Evolutionary conservation across 2,113 vertebrate species (phyloP).

Genomic region (Barnardius zonarius): DNA sequence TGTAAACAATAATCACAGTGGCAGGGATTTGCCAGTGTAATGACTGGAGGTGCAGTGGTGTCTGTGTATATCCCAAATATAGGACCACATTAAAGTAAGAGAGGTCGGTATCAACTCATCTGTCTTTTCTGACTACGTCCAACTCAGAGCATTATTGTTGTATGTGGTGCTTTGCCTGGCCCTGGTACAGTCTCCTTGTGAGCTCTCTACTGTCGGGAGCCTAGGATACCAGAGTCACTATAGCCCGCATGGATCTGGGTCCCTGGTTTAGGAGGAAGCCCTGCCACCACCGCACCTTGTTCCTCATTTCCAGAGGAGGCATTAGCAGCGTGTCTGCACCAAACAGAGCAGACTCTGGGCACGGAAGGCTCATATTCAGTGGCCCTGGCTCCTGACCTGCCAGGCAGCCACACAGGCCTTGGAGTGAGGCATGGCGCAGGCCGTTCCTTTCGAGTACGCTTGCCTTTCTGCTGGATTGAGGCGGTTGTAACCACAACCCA

Average conservation of each 20-base stretch:
- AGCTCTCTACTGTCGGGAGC: background rate
- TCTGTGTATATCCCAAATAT: rapidly evolving
- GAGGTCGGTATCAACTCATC: too few species aligned
- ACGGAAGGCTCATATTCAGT: rapidly evolving
- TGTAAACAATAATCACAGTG: background rate
- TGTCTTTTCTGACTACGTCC: background rate
- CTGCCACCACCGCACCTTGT: too few species aligned
- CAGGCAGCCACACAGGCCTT: background rate
- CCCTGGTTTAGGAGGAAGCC: background rate
- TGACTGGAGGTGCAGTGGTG: rapidly evolving
- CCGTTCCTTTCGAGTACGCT: background rate
- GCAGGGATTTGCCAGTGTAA: background rate
- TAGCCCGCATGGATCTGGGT: background rate
- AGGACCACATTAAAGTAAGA: background rate
- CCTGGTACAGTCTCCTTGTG: background rate
- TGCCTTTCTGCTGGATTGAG: background rate
- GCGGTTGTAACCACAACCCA: background rate
- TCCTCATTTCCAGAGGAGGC: rapidly evolving
- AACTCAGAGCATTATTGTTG: background rate
- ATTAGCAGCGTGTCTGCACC: rapidly evolving
- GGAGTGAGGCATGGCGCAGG: background rate
- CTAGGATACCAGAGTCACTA: background rate
- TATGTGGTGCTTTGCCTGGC: background rate
- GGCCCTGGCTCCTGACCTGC: background rate
- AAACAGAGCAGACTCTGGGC: rapidly evolving